Evolutionary conservation across 2,888 invertebrate species (phyloP).

Genomic region (Stenodera caucasica): DNA sequence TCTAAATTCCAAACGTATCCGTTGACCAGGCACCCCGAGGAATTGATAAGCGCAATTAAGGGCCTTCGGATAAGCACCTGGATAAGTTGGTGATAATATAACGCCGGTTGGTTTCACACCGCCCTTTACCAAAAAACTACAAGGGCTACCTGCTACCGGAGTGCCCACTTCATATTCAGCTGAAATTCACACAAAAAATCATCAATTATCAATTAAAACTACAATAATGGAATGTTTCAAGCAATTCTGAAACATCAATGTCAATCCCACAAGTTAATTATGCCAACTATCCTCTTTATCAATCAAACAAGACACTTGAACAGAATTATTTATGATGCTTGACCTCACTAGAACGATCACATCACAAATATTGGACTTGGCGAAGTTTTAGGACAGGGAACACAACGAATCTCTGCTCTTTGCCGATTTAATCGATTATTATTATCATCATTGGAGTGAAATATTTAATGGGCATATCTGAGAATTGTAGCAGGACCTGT

Average conservation of each 20-base stretch:
- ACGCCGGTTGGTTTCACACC: slow-evolving; percentile 74
- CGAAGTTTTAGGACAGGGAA: no score
- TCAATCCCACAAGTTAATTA: background rate
- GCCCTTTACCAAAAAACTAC: slow-evolving; percentile 84
- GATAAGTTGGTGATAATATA: slow-evolving; percentile 96
- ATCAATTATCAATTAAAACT: no score
- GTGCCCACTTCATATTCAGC: slow-evolving; percentile 93
- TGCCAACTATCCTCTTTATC: background rate
- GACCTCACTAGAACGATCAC: background rate
- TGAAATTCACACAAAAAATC: no score
- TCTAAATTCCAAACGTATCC: slow-evolving; percentile 93
- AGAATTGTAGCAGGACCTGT: no score
- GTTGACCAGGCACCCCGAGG: slow-evolving; percentile 84
- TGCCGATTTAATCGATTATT: no score
- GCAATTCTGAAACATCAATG: slow-evolving; percentile 5
- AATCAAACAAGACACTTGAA: background rate
- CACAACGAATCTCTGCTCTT: no score
- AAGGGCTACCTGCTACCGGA: slow-evolving; percentile 81
- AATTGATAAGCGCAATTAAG: slow-evolving; percentile 92
- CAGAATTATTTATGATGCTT: background rate
- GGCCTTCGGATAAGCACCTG: slow-evolving; percentile 98
- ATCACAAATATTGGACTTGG: background rate
- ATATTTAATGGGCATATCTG: no score
- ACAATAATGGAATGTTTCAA: no score
- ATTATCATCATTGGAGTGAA: no score